phyloP scores from a whole-genome alignment of 2,888 invertebrate genomes.

The Sminthurinus aureus region DNA sequence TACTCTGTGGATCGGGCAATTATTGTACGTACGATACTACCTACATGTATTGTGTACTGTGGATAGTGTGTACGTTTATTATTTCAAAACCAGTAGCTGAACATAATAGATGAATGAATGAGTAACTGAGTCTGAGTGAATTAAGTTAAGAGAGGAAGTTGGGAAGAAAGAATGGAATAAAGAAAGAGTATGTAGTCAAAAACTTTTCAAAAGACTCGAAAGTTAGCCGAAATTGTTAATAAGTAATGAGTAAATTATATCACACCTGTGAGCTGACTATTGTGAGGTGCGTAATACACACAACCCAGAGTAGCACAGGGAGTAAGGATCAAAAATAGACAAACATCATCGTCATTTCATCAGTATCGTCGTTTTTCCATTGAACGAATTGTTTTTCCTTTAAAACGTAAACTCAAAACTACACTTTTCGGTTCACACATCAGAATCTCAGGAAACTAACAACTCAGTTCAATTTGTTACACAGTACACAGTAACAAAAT shows the following conservation, averaged over 20 bases:
- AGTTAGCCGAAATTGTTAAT: conserved; percentile 11
- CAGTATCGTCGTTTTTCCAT: background rate
- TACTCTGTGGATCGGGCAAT: too few relatives aligned
- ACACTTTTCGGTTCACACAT: conserved; percentile 11
- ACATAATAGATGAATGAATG: background rate
- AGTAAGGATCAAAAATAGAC: background rate
- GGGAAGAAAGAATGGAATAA: background rate
- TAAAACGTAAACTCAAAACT: conserved; percentile 13
- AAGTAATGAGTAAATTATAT: conserved; percentile 20
- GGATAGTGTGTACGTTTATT: background rate
- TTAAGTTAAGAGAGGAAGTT: background rate
- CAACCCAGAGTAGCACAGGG: background rate
- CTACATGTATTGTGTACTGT: background rate
- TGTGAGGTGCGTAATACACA: background rate
- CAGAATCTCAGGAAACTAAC: background rate
- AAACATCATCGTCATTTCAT: conserved; percentile 20
- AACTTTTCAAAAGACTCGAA: background rate
- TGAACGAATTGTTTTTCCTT: too few relatives aligned
- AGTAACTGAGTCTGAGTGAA: background rate
- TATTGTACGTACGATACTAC: too few relatives aligned
- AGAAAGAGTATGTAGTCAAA: too few relatives aligned
- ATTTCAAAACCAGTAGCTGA: background rate
- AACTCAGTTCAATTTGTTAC: too few relatives aligned
- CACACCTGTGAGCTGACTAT: conserved; percentile 28
- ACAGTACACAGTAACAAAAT: background rate